Evolutionary conservation across 2,113 vertebrate genomes (phyloP), one percentile per base, ranked within the genome.

Genomic region (Falcunculus frontatus): DNA sequence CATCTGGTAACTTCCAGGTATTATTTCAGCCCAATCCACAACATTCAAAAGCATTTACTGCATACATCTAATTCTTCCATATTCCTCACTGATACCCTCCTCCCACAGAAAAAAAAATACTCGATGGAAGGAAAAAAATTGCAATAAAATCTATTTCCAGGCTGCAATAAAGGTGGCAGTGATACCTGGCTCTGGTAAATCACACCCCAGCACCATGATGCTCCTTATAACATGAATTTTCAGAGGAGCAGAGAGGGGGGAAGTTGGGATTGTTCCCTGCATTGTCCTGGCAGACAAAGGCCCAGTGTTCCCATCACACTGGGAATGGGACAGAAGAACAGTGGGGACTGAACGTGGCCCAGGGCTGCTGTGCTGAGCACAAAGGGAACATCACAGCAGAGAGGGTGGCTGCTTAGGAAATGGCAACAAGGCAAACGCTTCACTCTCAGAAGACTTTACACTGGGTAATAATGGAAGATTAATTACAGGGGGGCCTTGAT

Each of bases 231-330:
- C 70, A 47, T 9, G 47, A 88, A 52, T 41, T 7, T 56, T n/a
- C 56, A 90, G 84, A 44, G 35, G 25, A 83, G 64, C 5, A 1
- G 44, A 44, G 67, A 3, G 3, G 7, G 42, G 76, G 23, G 20
- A 56, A 47, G 68, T 7, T 57, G 76, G 62, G 30, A 13, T 32
- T 67, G 33, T 69, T 62, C 53, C 63, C 72, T 57, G 55, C 83
- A 81, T 92, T 90, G 90, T 95, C 39, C 59, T 41, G 11, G 19
- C 80, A 77, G 59, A 95, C 92, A 96, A 93, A 93, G 83, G 33
- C 78, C 46, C 32, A 78, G 68, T 77, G 67, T 91, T 44, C 42
- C 64, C 37, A 29, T 25, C 85, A 15, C 46, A 7, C 17, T 0
- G 3, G 67, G 84, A 25, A 35, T 19, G 59, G 55, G 37, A 86